phyloP scores from a whole-genome alignment of 2,113 vertebrate genomes.

The Scartelaos histophorus region DNA sequence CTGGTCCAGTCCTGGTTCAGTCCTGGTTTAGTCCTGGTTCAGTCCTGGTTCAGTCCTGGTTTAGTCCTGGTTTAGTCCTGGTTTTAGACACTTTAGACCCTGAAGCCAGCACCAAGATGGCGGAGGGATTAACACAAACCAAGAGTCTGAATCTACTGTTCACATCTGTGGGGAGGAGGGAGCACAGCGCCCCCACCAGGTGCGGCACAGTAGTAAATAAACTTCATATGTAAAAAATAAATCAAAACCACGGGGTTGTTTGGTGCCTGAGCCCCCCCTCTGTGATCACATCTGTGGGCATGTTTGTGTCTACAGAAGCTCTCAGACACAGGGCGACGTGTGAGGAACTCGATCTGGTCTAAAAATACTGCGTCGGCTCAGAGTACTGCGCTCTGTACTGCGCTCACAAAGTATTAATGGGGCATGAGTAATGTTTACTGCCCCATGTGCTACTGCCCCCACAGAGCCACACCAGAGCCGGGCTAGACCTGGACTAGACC shows the following conservation, averaged over 20 bases:
- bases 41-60: no score
- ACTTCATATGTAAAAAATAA: no score
- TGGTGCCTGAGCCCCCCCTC: no score
- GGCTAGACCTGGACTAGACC: neutral
- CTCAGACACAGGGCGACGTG: neutral
- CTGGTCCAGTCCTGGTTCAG: no score
- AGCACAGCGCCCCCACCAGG: constrained; percentile 86
- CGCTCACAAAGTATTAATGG: neutral
- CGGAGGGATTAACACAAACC: no score
- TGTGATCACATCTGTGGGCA: no score
- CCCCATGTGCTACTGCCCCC: neutral
- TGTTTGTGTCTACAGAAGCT: neutral
- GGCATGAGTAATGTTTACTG: neutral
- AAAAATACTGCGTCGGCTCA: constrained; percentile 12
- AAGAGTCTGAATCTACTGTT: no score
- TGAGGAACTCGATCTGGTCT: neutral
- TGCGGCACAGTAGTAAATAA: constrained; percentile 49
- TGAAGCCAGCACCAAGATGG: no score
- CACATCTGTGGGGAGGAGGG: constrained; percentile 82
- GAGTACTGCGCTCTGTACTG: constrained; percentile 15
- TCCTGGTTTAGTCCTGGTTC: no score
- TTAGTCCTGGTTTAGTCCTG: no score
- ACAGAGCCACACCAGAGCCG: neutral
- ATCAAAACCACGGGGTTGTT: no score
- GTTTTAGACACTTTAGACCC: no score